Evolutionary conservation across 2,888 invertebrate genomes (phyloP).

Genomic region (Aphidoletes aphidimyza): DNA sequence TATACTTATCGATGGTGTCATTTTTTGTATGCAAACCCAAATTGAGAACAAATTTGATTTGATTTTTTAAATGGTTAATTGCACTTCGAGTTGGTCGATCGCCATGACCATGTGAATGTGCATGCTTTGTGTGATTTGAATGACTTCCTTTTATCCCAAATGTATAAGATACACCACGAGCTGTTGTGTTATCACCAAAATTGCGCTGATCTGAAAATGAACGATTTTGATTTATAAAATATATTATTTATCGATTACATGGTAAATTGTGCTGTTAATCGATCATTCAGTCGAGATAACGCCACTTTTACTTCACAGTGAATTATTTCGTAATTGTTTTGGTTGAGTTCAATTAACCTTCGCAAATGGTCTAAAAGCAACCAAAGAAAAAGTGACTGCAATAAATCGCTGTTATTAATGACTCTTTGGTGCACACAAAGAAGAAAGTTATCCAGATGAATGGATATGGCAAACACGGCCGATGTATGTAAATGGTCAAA

Average conservation of each 20-base stretch:
- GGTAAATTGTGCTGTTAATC: no score
- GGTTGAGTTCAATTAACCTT: conserved; percentile 37
- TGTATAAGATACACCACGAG: neutral
- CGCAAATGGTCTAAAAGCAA: neutral
- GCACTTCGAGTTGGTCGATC: neutral
- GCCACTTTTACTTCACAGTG: conserved; percentile 28
- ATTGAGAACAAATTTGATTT: conserved; percentile 57
- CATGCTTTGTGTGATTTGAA: neutral
- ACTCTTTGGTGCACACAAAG: conserved; percentile 6
- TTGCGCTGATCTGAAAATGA: neutral
- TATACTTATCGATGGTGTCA: conserved; percentile 58
- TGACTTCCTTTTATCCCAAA: neutral
- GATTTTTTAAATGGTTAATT: conserved; percentile 25
- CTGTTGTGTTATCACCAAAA: conserved; percentile 2
- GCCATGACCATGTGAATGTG: neutral
- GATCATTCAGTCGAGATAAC: neutral
- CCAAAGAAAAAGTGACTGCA: conserved; percentile 19
- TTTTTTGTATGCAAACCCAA: conserved; percentile 56
- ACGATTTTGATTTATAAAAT: no score
- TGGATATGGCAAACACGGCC: neutral
- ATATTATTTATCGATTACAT: no score
- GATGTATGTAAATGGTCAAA: neutral
- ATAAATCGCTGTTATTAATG: neutral
- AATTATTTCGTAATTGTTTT: conserved; percentile 47
- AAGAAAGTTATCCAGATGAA: neutral